A percentile compares a stretch with the other conserved stretches of the same genome.
phyloP scores from a whole-genome alignment of 2,113 vertebrate genomes.

The Salminus brasiliensis region DNA sequence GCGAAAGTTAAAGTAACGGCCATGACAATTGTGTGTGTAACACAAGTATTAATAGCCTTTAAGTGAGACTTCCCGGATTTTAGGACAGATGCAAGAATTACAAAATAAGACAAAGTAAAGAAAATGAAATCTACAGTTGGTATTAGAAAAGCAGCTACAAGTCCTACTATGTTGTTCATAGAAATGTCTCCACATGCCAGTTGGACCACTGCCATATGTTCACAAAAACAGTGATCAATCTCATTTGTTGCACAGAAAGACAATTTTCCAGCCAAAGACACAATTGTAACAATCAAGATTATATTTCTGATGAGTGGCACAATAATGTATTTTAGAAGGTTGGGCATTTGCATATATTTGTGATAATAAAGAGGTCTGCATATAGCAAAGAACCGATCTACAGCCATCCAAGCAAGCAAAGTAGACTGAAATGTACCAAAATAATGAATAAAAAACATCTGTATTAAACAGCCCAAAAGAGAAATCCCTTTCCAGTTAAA shows the following conservation, averaged over 20 bases:
- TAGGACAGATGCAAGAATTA: slow-evolving; percentile 41
- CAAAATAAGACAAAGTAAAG: slow-evolving; percentile 43
- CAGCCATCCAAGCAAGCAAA: slow-evolving; percentile 66
- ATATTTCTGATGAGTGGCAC: slow-evolving; percentile 43
- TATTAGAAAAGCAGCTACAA: slow-evolving; percentile 39
- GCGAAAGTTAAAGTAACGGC: slow-evolving; percentile 37
- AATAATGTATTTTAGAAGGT: slow-evolving; percentile 28
- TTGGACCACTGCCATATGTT: slow-evolving; percentile 69
- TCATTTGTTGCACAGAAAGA: slow-evolving; percentile 60
- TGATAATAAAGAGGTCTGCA: slow-evolving; percentile 54
- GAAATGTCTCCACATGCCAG: slow-evolving; percentile 63
- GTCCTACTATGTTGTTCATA: slow-evolving; percentile 60
- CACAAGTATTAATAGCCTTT: slow-evolving; percentile 52
- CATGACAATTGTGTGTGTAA: slow-evolving; percentile 53
- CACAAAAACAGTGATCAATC: slow-evolving; percentile 65
- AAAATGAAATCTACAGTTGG: slow-evolving; percentile 43
- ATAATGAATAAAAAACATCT: slow-evolving; percentile 54
- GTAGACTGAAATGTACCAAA: slow-evolving; percentile 58
- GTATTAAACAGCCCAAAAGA: slow-evolving; percentile 45
- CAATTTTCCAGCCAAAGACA: slow-evolving; percentile 44
- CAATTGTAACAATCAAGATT: slow-evolving; percentile 24
- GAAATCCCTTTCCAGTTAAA: slow-evolving; percentile 50
- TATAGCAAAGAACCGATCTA: slow-evolving; percentile 60
- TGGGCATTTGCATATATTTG: slow-evolving; percentile 19
- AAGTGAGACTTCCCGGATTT: slow-evolving; percentile 42